Conservation (phyloP, 2,888 invertebrate genomes). For the Sarcophaga carnaria region DNA sequence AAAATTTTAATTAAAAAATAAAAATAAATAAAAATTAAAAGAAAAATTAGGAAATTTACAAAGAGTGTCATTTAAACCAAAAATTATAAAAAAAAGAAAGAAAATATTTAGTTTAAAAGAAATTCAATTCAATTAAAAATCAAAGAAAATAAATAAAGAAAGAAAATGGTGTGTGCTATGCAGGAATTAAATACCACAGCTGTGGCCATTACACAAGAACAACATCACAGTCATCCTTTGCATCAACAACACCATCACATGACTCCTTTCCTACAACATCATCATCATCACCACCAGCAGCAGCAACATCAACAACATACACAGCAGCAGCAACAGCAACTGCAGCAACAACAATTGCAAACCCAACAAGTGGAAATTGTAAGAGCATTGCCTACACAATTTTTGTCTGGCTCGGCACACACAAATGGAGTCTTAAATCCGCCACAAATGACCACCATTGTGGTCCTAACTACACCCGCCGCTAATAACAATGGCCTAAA, state of each 20-base stretch:
- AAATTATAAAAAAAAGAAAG: slow-evolving; percentile 66
- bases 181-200: slow-evolving; percentile 76
- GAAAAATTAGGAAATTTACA: slow-evolving; percentile 70
- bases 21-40: slow-evolving; percentile 69
- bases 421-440: slow-evolving; percentile 45
- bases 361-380: slow-evolving; percentile 66
- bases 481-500: slow-evolving; percentile 13
- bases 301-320: slow-evolving; percentile 70
- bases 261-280: background rate
- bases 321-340: slow-evolving; percentile 66
- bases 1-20: slow-evolving; percentile 74
- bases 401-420: slow-evolving; percentile 14
- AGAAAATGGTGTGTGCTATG: slow-evolving; percentile 82
- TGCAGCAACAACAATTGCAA: slow-evolving; percentile 56
- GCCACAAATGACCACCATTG: slow-evolving; percentile 76
- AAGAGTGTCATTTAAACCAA: slow-evolving; percentile 79
- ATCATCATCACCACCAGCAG: slow-evolving; percentile 48
- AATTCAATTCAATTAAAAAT: slow-evolving; percentile 46
- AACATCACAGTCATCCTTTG: slow-evolving; percentile 73
- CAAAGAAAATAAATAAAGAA: background rate
- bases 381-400: slow-evolving; percentile 57
- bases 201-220: slow-evolving; percentile 70
- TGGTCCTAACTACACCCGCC: slow-evolving; percentile 75
- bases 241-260: slow-evolving; percentile 58
- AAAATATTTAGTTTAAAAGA: slow-evolving; percentile 33